Base-by-base conservation (phyloP, 2,888 invertebrate genomes). In the Cephus pygmeus region DNA sequence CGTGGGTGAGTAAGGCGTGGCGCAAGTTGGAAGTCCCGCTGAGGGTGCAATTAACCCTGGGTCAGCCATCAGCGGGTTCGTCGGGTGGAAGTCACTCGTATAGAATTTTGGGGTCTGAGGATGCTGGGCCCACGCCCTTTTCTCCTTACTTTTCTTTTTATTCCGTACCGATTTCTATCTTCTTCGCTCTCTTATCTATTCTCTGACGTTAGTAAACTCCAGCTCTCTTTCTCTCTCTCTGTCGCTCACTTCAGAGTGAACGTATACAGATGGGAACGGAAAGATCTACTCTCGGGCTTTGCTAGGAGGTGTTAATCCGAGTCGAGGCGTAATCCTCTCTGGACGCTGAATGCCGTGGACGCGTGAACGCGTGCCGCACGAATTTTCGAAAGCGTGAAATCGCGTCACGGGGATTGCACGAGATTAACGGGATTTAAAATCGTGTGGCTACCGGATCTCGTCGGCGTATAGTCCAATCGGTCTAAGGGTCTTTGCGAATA, bases 361-460 rank as follows among this genome's bases (percentile, higher is more conserved):
- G 73, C 34, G 69, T 75, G 69, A 69, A 69, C 69, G 69, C 69
- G 69, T 69, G 69, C 69, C 69, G 4, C 69, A 69, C 69, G 69
- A 33, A 82, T 85, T 88, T 88, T 86, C 83, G 85, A 87, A 88
- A 89, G 89, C 88, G 87, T 90, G 84, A 90, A 90, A 90, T 90
- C 90, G 86, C 84, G 87, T 90, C 88, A 90, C 81, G 80, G 83
- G 86, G 69, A 86, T 88, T 88, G 40, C 40, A 88, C 83, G 84
- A 83, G 88, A 89, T 90, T 88, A 40, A 89, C 81, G 82, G 83
- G 87, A 87, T 88, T 89, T 87, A 88, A 88, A 90, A 88, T 86
- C 80, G 80, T 76, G 79, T 79, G 31, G 69, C 69, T 33, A 40
- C 40, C 40, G 40, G 40, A 40, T 40, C 40, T 40, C 40, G 15